phyloP scores from a whole-genome alignment of 2,113 vertebrate species.

The Corvus moneduloides region DNA sequence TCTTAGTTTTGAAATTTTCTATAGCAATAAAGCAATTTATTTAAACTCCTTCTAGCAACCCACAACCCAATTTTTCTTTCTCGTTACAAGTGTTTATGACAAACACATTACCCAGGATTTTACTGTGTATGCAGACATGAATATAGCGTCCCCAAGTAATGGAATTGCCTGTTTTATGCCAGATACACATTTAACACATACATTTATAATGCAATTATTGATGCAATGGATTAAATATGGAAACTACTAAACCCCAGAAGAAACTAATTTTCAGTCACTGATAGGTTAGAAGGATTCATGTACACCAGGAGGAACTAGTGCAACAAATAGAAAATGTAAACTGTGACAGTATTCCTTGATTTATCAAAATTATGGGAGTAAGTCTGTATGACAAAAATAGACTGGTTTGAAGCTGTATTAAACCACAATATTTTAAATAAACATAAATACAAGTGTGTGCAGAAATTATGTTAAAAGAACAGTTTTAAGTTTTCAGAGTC shows the following conservation, averaged over 20 bases:
- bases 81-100: not conserved
- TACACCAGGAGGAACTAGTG: not conserved
- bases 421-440: not conserved
- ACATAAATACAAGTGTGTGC: not conserved
- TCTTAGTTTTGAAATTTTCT: not conserved
- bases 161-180: not conserved
- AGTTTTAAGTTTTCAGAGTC: not conserved
- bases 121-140: not conserved
- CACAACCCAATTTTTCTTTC: constrained; percentile 9
- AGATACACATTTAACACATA: not conserved
- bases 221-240: constrained; percentile 15
- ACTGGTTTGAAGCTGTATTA: not conserved
- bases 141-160: not conserved
- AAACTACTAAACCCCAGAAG: not conserved
- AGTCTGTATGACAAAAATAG: not conserved
- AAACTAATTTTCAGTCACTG: constrained; percentile 8
- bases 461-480: not conserved
- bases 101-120: not conserved
- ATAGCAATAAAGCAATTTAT: constrained; percentile 18
- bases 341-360: not conserved
- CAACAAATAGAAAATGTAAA: not conserved
- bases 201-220: constrained; percentile 22
- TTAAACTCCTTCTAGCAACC: constrained; percentile 19
- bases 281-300: not conserved
- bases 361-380: not conserved